Conservation (phyloP, 2,113 vertebrate genomes). For the Pogonocichla stellata region DNA sequence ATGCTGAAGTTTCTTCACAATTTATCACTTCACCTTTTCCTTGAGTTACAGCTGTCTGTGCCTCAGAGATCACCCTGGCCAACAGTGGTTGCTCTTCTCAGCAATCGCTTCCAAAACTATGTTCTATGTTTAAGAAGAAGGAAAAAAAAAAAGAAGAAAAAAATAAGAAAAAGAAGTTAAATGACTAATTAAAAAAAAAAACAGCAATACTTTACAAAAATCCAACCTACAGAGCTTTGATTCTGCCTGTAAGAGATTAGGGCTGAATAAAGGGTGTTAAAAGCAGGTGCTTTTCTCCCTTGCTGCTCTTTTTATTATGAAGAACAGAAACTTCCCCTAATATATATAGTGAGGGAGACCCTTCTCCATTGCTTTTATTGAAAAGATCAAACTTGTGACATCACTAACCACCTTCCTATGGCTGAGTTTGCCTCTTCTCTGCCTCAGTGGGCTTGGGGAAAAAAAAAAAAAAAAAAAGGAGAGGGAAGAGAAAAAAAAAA, state of each 20-base stretch:
- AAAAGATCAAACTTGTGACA: constrained; percentile 63
- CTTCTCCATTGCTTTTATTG: constrained; percentile 41
- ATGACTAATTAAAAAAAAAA: background rate
- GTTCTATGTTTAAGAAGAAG: background rate
- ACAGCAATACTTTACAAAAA: background rate
- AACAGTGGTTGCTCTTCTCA: constrained; percentile 49
- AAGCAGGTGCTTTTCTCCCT: constrained; percentile 51
- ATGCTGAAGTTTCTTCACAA: constrained; percentile 29
- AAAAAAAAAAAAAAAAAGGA: background rate
- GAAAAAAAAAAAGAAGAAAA: background rate
- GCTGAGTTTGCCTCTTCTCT: constrained; percentile 41
- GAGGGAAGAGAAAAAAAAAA: background rate
- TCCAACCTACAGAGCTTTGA: background rate
- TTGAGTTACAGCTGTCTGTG: constrained; percentile 60
- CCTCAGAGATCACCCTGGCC: constrained; percentile 43
- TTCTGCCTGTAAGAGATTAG: background rate
- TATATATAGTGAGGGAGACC: constrained; percentile 60
- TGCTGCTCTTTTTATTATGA: constrained; percentile 19
- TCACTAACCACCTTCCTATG: constrained; percentile 63
- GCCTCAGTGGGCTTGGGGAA: constrained; percentile 1
- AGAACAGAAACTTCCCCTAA: constrained; percentile 26
- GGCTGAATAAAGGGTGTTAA: background rate
- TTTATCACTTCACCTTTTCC: constrained; percentile 73
- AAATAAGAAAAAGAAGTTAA: background rate
- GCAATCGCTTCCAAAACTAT: constrained; percentile 37